Base-by-base conservation (phyloP, 2,888 invertebrate genomes). In the Standfussiana lucernea region DNA sequence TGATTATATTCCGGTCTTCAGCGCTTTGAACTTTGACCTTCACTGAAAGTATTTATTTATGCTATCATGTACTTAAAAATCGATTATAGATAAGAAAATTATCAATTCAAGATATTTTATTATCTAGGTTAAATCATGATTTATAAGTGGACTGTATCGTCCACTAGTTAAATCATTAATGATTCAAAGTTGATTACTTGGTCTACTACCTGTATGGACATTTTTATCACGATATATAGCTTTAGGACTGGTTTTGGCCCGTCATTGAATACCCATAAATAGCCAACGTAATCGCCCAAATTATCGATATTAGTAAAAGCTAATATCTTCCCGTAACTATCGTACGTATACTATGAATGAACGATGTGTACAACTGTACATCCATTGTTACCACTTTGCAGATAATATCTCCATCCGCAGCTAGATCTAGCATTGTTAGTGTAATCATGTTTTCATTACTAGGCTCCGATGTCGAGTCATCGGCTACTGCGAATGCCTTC, bases 381-480 rank as follows among this genome's bases (percentile, higher is more conserved):
- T 72, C 88, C 68, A 86, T 88, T 89, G 88, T 88, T 89, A 79
- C 71, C 76, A 47, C 56, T 82, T 77, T 76, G 64, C 79, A 83
- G 88, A 88, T 89, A 79, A 71, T 80, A 88, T 86, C 86, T 77
- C 45, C 28, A 82, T 80, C 82, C 75, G 79, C 72, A 74, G 75
- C 77, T 35, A 69, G 79, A 75, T 82, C 77, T 28, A 69, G 80
- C 78, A 83, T 88, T 89, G 88, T 88, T 81, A 80, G 73, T 80
- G 73, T 75, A 82, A 86, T 86, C 79, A 87, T 82, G 84, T 89
- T 87, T 89, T 83, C 80, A 83, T 82, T 86, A 80, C 69, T 72
- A 66, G 71, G 64, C 67, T 82, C 64, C 68, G 59, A 78, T 78
- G 83, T 76, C 68, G 73, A 68, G 72, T 77, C 80, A 80, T 79